Percentiles rank a stretch among this genome's conserved stretches.
phyloP scores from a whole-genome alignment of 1,140 invertebrate genomes.

The Caenorhabditis remanei region DNA sequence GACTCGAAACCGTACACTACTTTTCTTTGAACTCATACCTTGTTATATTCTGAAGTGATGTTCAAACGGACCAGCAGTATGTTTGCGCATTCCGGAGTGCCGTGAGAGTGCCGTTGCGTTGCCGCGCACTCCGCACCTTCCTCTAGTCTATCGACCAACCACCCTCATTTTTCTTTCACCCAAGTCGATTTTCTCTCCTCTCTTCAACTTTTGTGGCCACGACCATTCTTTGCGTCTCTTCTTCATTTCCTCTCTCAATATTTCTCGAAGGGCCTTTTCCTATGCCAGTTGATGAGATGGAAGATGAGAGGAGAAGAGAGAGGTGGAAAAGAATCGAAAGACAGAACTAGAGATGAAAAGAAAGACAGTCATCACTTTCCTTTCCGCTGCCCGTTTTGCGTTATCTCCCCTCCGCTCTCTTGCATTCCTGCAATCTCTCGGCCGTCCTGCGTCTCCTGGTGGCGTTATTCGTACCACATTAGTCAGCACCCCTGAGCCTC shows the following conservation, averaged over 20 bases:
- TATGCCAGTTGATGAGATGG: constrained; percentile 37
- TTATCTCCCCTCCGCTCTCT: constrained; percentile 44
- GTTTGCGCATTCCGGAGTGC: constrained; percentile 24
- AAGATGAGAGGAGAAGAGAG: not conserved
- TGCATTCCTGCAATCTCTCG: not conserved
- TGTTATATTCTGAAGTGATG: not conserved
- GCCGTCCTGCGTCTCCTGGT: not conserved
- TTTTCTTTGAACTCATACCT: not conserved
- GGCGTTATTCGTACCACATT: constrained; percentile 13
- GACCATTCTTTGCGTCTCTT: constrained; percentile 46
- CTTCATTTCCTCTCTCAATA: not conserved
- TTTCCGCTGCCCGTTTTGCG: constrained; percentile 6
- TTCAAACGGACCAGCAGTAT: not conserved
- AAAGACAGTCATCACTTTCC: constrained; percentile 32
- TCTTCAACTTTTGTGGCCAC: constrained; percentile 44
- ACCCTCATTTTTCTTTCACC: constrained; percentile 9
- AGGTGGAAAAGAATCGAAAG: not conserved
- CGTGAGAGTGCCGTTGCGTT: not conserved
- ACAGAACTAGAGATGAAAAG: not conserved
- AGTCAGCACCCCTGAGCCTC: constrained; percentile 40
- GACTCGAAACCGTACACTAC: not conserved
- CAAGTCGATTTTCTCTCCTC: not conserved
- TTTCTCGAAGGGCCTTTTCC: constrained; percentile 8
- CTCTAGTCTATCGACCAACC: constrained; percentile 6
- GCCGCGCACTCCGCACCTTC: constrained; percentile 23